These are phyloP conservation scores for Pyralis farinalis DNA, from an alignment of 2,888 invertebrate genomes.

Conservation along the genomic window DNA sequence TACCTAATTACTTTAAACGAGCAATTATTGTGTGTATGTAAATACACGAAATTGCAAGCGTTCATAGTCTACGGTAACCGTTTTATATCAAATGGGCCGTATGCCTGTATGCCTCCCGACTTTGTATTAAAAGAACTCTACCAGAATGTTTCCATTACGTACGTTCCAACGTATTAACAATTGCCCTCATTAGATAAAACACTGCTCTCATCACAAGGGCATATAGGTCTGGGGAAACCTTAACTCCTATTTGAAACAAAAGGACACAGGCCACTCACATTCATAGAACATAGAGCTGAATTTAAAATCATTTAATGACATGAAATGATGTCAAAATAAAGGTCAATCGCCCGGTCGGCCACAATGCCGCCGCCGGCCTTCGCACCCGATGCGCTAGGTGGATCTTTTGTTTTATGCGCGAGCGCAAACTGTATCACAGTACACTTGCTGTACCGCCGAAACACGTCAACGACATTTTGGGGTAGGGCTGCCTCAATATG, in stretches of 20 bases:
- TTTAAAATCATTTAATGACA: slow-evolving; percentile 12
- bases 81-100: too few species aligned
- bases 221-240: slow-evolving; percentile 15
- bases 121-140: too few species aligned
- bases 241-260: slow-evolving; percentile 11
- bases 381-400: slow-evolving; percentile 64
- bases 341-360: slow-evolving; percentile 61
- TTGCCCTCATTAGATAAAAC: too few species aligned
- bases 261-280: background rate
- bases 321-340: slow-evolving; percentile 27
- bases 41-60: too few species aligned
- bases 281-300: background rate
- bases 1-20: too few species aligned
- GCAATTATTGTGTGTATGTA: too few species aligned
- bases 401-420: slow-evolving; percentile 61
- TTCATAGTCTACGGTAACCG: too few species aligned
- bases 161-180: too few species aligned
- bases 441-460: slow-evolving; percentile 27
- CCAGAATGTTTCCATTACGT: too few species aligned
- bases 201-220: slow-evolving; percentile 24
- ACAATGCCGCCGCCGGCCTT: slow-evolving; percentile 67
- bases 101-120: too few species aligned
- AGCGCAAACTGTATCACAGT: slow-evolving; percentile 11
- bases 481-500: slow-evolving; percentile 2
- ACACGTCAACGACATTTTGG: slow-evolving; percentile 59